Evolutionary conservation across 2,113 vertebrate species (phyloP).

Genomic region (Periophthalmus modestus): DNA sequence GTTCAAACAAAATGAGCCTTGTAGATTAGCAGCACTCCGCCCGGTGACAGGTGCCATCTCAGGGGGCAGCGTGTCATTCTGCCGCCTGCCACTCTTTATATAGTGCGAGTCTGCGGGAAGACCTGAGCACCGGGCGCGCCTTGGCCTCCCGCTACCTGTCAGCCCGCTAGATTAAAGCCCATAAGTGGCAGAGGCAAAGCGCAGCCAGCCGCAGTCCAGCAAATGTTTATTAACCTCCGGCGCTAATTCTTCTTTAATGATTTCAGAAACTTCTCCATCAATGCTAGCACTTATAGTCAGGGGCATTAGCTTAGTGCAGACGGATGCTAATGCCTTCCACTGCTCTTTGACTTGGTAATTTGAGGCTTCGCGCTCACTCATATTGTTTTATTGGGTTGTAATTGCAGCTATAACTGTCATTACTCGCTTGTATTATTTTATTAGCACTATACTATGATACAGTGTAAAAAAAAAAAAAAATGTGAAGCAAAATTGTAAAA

Average conservation of each 20-base stretch:
- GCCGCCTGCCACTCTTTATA: constrained; percentile 97
- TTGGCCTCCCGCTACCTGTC: constrained; percentile 64
- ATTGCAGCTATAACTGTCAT: constrained; percentile 21
- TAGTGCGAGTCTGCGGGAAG: constrained; percentile 77
- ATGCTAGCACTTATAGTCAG: constrained; percentile 26
- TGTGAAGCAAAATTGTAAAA: not conserved
- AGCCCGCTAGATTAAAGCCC: constrained; percentile 71
- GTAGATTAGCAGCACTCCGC: constrained; percentile 91
- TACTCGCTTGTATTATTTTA: constrained; percentile 2
- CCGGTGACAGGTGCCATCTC: constrained; percentile 99
- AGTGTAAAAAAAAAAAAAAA: not conserved
- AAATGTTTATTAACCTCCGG: constrained; percentile 51
- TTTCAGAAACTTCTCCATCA: constrained; percentile 28
- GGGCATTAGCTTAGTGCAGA: constrained; percentile 22
- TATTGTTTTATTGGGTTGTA: constrained; percentile 14
- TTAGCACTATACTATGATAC: not conserved
- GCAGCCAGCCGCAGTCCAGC: constrained; percentile 35
- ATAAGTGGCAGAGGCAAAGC: constrained; percentile 58
- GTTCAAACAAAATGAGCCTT: constrained; percentile 99
- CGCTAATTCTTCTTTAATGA: constrained; percentile 28
- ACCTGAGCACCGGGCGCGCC: constrained; percentile 66
- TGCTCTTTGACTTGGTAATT: constrained; percentile 34
- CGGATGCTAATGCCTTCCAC: constrained; percentile 27
- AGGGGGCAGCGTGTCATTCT: constrained; percentile 94
- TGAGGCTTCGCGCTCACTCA: constrained; percentile 13